Conservation (phyloP, 2,888 invertebrate species). For the Teinopalpus imperialis region DNA sequence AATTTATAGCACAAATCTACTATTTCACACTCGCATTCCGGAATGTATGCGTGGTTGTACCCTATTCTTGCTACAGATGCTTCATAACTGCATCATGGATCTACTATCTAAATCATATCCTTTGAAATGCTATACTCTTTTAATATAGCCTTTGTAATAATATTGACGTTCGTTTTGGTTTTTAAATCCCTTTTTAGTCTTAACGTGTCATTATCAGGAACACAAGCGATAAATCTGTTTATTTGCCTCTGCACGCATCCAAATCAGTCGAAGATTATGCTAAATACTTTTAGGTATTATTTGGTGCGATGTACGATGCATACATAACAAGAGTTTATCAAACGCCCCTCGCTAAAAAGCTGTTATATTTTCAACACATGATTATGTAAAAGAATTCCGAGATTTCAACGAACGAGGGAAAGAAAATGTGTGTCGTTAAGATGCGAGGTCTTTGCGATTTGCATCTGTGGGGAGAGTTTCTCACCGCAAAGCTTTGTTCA, state of each 20-base stretch:
- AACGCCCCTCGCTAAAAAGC: slow-evolving; percentile 65
- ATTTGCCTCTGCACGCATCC: slow-evolving; percentile 37
- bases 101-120: too few species aligned
- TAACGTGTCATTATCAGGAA: slow-evolving; percentile 13
- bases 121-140: too few species aligned
- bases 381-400: slow-evolving; percentile 79
- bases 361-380: slow-evolving; percentile 79
- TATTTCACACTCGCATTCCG: too few species aligned
- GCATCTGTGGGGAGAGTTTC: slow-evolving; percentile 47
- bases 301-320: slow-evolving; percentile 51
- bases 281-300: slow-evolving; percentile 68
- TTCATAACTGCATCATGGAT: too few species aligned
- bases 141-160: too few species aligned
- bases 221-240: slow-evolving; percentile 39
- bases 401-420: slow-evolving; percentile 61
- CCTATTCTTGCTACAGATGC: too few species aligned
- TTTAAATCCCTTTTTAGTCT: background rate
- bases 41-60: too few species aligned
- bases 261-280: slow-evolving; percentile 66
- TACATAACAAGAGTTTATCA: slow-evolving; percentile 64
- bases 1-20: too few species aligned
- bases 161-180: slow-evolving; percentile 6
- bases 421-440: slow-evolving; percentile 73
- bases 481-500: slow-evolving; percentile 26
- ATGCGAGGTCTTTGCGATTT: slow-evolving; percentile 60